Evolutionary conservation across 2,888 invertebrate genomes (phyloP).

Genomic region (Mayetiola destructor): DNA sequence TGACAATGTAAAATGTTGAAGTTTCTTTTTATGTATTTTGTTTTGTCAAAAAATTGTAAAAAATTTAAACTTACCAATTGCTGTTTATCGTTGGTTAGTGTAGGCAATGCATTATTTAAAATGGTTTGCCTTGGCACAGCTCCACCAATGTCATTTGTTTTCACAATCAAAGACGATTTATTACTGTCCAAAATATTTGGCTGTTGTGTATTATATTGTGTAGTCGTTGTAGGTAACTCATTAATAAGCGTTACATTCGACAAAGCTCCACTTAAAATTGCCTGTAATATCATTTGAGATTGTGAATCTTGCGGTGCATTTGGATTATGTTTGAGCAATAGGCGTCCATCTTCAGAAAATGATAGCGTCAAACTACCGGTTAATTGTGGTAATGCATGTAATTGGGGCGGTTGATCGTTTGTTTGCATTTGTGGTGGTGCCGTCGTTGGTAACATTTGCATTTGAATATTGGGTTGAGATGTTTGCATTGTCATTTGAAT

Average conservation of each 20-base stretch:
- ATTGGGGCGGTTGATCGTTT: conserved; percentile 14
- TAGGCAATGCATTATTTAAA: not conserved
- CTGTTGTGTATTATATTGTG: not conserved
- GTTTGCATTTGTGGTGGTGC: not conserved
- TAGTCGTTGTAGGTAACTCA: conserved; percentile 24
- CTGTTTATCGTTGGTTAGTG: not conserved
- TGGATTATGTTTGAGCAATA: conserved; percentile 50
- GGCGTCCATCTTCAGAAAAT: conserved; percentile 50
- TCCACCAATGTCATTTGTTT: conserved; percentile 3
- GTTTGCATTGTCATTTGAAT: conserved; percentile 11
- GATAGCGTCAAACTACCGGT: conserved; percentile 50
- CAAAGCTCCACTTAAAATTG: conserved; percentile 32
- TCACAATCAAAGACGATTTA: not conserved
- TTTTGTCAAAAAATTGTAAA: too few relatives aligned
- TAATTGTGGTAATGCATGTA: conserved; percentile 37
- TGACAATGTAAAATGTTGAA: not conserved
- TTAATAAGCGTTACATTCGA: conserved; percentile 35
- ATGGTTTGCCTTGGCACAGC: conserved; percentile 5
- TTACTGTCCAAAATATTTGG: conserved; percentile 1
- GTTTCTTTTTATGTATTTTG: not conserved
- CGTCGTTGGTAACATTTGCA: conserved; percentile 7
- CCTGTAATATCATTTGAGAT: conserved; percentile 34
- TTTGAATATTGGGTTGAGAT: conserved; percentile 10
- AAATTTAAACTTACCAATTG: not conserved
- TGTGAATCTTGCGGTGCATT: conserved; percentile 41